A percentile compares a stretch with the other conserved stretches of the same genome.
These are phyloP conservation scores for Tyto alba DNA, from an alignment of 2,113 vertebrate genomes.

Conservation along the genomic window DNA sequence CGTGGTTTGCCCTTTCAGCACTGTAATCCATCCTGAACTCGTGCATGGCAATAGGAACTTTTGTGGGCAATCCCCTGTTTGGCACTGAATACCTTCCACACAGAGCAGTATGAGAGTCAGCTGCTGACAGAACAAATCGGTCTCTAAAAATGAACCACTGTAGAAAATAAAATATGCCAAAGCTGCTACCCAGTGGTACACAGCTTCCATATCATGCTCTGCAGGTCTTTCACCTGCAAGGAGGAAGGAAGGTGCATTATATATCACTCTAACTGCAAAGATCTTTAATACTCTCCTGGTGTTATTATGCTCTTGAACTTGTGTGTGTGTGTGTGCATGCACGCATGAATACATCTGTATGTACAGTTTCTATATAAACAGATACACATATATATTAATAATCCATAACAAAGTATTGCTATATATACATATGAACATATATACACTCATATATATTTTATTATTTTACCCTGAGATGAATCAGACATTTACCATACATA, in stretches of 20 bases:
- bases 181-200: background rate
- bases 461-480: background rate
- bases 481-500: background rate
- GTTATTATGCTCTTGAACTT: background rate
- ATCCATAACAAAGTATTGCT: background rate
- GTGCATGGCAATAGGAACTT: background rate
- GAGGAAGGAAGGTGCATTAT: background rate
- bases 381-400: background rate
- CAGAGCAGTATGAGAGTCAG: background rate
- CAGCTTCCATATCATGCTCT: background rate
- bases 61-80: background rate
- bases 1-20: background rate
- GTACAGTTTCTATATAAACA: background rate
- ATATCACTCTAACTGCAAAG: background rate
- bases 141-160: background rate
- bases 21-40: background rate
- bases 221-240: background rate
- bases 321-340: rapidly evolving
- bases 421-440: background rate
- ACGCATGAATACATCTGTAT: background rate
- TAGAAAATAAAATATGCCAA: background rate
- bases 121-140: background rate
- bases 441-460: background rate
- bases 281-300: background rate
- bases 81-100: background rate